Base-by-base conservation (phyloP, 2,797 vertebrate genomes). In the Huso huso region DNA sequence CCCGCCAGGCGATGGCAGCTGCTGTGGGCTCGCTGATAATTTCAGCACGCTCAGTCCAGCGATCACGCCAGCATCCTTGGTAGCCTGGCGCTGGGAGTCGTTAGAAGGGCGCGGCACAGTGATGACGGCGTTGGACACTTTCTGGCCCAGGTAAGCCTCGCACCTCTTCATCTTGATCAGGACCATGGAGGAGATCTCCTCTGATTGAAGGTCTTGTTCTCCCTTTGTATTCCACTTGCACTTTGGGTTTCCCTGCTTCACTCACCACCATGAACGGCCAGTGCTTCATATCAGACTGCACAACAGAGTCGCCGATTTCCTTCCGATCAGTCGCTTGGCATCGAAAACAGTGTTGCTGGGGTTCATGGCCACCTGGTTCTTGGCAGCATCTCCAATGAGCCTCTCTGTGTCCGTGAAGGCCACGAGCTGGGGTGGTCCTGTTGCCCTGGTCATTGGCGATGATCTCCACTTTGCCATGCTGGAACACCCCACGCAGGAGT, bases 371-470 rank as follows among this genome's bases (percentile, higher is more conserved):
- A 95, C 94, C 77, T 96, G 94, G 82, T 96, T 97, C 79, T 97
- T 96, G 74, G 94, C 93, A 0, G 93, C 91, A 1, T 95, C 93
- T n/a, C 94, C 94, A 3, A 95, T 95, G 71, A 96, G 91, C 65
- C 94, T 88, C 81, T 97, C 94, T 0, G 93, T 94, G 75, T 95
- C 94, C 0, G 92, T 95, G 74, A 97, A 96, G 53, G 93, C 94
- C 72, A 97, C 93, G 2, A 96, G 85, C 93, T 96, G 68, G 93
- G 91, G 0, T 95, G 74, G 94, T 96, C 77, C 93, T 91, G 85
- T 97, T 96, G 57, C 95, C 94, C 81, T 96, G 94, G 79, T 97
- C 93, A 0, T 96, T 96, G 75, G 95, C 93, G 0, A 96, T 94
- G 73, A 97, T 95, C 83, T 96, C 93, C 71, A 96, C 94, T 37